Evolutionary conservation across 2,888 invertebrate species (phyloP).

Genomic region (Lasius fuliginosus): DNA sequence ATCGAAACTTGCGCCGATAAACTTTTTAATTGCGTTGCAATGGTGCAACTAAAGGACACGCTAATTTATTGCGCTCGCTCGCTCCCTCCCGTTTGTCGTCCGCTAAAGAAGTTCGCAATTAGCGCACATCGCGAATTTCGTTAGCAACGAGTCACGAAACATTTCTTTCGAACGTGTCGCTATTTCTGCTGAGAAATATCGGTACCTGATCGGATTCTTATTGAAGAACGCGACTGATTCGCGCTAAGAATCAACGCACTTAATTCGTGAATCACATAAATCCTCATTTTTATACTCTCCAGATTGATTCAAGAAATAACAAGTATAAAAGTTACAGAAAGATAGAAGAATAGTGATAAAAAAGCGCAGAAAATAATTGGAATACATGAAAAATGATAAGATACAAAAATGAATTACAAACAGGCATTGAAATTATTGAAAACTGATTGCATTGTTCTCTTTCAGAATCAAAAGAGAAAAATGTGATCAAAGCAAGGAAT

Average conservation of each 20-base stretch:
- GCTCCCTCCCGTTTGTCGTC: slow-evolving; percentile 3
- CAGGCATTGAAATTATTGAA: not conserved
- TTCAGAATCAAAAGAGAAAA: not conserved
- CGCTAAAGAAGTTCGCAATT: slow-evolving; percentile 25
- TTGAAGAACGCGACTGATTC: not conserved
- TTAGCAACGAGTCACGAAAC: slow-evolving; percentile 7
- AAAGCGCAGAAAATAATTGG: not conserved
- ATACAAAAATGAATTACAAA: not conserved
- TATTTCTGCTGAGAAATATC: slow-evolving; percentile 18
- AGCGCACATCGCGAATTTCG: not conserved
- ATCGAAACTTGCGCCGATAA: slow-evolving; percentile 47
- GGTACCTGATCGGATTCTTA: slow-evolving; percentile 4
- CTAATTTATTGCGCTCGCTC: slow-evolving; percentile 33
- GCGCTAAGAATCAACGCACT: not conserved
- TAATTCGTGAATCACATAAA: slow-evolving; percentile 25
- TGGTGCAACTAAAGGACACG: slow-evolving; percentile 38
- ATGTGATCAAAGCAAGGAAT: not conserved
- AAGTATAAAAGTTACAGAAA: not conserved
- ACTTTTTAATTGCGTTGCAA: slow-evolving; percentile 70
- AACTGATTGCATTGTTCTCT: not conserved
- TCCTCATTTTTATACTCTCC: not conserved
- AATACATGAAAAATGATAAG: not conserved
- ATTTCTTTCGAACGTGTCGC: slow-evolving; percentile 21
- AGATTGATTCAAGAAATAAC: not conserved
- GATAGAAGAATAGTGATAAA: not conserved